phyloP scores from a whole-genome alignment of 2,888 invertebrate genomes.

The Augochlorella aurata region DNA sequence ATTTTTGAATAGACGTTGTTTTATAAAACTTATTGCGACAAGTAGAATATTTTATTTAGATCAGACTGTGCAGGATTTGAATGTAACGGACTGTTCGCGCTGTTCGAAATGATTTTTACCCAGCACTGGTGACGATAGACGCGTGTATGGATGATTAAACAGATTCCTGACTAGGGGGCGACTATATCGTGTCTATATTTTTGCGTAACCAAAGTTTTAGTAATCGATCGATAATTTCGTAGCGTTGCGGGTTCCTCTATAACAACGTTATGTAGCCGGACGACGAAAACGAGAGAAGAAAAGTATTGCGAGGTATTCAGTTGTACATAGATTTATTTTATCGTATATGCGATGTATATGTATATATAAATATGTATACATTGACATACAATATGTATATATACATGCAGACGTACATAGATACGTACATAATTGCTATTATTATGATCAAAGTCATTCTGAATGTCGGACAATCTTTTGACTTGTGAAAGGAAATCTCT shows the following conservation, averaged over 20 bases:
- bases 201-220: conserved; percentile 81
- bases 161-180: conserved; percentile 43
- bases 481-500: conserved; percentile 52
- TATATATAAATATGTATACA: conserved; percentile 42
- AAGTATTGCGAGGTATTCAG: conserved; percentile 50
- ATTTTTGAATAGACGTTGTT: neutral
- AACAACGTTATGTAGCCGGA: conserved; percentile 55
- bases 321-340: conserved; percentile 76
- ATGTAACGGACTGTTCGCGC: neutral
- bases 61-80: neutral
- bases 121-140: conserved; percentile 29
- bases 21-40: neutral
- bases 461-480: conserved; percentile 51
- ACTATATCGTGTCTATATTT: conserved; percentile 77
- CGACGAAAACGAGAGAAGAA: conserved; percentile 30
- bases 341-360: conserved; percentile 49
- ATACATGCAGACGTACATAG: conserved; percentile 43
- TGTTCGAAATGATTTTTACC: neutral
- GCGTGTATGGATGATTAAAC: conserved; percentile 45
- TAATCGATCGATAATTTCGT: conserved; percentile 61
- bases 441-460: conserved; percentile 46
- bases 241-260: conserved; percentile 58
- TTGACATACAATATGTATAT: conserved; percentile 36
- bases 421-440: conserved; percentile 31
- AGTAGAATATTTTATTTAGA: neutral